These are phyloP conservation scores for Holacanthus passer DNA, from an alignment of 2,113 vertebrate species.

Conservation along the genomic window DNA sequence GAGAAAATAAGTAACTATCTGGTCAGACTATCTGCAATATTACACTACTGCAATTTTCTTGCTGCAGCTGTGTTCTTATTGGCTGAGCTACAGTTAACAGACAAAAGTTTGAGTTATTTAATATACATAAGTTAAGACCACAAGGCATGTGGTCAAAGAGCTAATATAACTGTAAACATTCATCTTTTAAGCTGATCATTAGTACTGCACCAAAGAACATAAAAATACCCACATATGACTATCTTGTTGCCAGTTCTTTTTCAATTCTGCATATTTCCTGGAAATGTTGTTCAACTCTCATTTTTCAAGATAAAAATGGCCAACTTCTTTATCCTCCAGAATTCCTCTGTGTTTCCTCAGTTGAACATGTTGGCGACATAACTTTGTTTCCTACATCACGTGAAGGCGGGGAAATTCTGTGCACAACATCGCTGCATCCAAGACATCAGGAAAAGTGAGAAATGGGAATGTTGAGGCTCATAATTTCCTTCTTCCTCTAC, in stretches of 20 bases:
- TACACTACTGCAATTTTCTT: not conserved
- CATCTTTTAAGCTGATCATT: not conserved
- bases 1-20: slow-evolving; percentile 22
- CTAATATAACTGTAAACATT: slow-evolving; percentile 1
- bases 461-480: slow-evolving; percentile 38
- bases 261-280: not conserved
- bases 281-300: not conserved
- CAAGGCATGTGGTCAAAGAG: not conserved
- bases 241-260: slow-evolving; percentile 6
- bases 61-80: slow-evolving; percentile 5
- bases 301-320: not conserved
- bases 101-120: slow-evolving; percentile 12
- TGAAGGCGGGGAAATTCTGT: slow-evolving; percentile 31
- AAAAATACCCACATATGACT: not conserved
- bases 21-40: slow-evolving; percentile 5
- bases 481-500: slow-evolving; percentile 34
- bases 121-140: not conserved
- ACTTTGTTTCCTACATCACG: slow-evolving; percentile 31
- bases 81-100: slow-evolving; percentile 15
- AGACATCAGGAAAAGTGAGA: slow-evolving; percentile 40
- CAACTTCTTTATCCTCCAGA: not conserved
- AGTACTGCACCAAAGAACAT: not conserved
- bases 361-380: slow-evolving; percentile 29
- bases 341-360: not conserved
- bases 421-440: slow-evolving; percentile 25